These are phyloP conservation scores for Zhuqinia jingwanae DNA, from an alignment of 2,888 invertebrate species.

Conservation along the genomic window DNA sequence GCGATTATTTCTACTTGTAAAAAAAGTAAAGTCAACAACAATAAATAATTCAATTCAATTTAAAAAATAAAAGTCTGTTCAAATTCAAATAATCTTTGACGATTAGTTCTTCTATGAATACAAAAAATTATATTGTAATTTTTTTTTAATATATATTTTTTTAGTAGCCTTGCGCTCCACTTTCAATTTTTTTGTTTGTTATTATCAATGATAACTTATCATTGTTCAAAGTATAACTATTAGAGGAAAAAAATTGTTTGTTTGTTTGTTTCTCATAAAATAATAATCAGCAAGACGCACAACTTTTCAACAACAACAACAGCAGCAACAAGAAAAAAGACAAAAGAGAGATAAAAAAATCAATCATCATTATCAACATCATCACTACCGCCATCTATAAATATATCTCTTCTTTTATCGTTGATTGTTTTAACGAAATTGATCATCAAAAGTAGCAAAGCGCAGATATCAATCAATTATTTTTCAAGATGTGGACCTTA, in stretches of 20 bases:
- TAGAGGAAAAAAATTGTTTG: background rate
- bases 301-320: background rate
- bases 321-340: background rate
- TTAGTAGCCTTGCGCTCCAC: background rate
- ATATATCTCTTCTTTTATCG: background rate
- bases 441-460: background rate
- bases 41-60: background rate
- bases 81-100: slow-evolving; percentile 1
- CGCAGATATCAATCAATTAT: too few relatives aligned
- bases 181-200: background rate
- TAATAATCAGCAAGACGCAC: background rate
- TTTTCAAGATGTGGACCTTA: slow-evolving; percentile 77
- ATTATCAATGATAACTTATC: too few relatives aligned
- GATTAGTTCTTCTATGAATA: background rate
- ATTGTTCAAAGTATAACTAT: background rate
- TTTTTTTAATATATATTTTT: background rate
- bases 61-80: too few relatives aligned
- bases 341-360: background rate
- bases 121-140: background rate
- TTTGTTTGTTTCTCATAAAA: too few relatives aligned
- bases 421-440: background rate
- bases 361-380: too few relatives aligned
- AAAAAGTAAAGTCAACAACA: too few relatives aligned
- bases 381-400: background rate
- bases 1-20: too few relatives aligned